These are phyloP conservation scores for Drosophila tristis DNA, from an alignment of 1,140 invertebrate species.

Conservation along the genomic window DNA sequence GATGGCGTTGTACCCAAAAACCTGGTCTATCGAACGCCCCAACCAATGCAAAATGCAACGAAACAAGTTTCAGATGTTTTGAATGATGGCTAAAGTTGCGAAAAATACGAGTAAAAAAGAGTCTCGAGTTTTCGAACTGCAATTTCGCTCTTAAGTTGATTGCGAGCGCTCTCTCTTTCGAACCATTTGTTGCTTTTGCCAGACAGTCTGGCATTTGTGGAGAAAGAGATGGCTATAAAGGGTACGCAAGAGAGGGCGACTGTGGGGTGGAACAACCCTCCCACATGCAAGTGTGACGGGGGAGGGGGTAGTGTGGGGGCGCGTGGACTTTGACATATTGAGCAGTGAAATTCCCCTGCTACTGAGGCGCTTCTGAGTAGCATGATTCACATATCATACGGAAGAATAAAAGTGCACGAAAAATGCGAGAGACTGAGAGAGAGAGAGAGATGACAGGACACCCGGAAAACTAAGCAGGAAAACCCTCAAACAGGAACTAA, in stretches of 20 bases:
- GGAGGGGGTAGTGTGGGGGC: too few relatives aligned
- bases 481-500: background rate
- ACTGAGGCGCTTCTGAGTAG: background rate
- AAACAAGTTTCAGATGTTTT: conserved; percentile 62
- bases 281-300: too few relatives aligned
- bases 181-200: conserved; percentile 68
- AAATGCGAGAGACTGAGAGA: conserved; percentile 1
- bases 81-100: conserved; percentile 5
- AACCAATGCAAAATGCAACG: conserved; percentile 48
- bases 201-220: conserved; percentile 14
- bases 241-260: too few relatives aligned
- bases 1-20: conserved; percentile 20
- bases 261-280: too few relatives aligned
- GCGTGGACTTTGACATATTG: conserved; percentile 17
- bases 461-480: background rate
- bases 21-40: conserved; percentile 52
- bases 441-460: background rate
- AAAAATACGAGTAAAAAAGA: conserved; percentile 27
- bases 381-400: conserved; percentile 41
- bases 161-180: conserved; percentile 17
- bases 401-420: background rate
- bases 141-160: conserved; percentile 19
- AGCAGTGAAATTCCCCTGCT: conserved; percentile 36
- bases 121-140: conserved; percentile 41
- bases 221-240: too few relatives aligned